Evolutionary conservation across 2,797 vertebrate species (phyloP), one percentile per base, ranked within the genome.

Genomic region (Catamblyrhynchus diadema): DNA sequence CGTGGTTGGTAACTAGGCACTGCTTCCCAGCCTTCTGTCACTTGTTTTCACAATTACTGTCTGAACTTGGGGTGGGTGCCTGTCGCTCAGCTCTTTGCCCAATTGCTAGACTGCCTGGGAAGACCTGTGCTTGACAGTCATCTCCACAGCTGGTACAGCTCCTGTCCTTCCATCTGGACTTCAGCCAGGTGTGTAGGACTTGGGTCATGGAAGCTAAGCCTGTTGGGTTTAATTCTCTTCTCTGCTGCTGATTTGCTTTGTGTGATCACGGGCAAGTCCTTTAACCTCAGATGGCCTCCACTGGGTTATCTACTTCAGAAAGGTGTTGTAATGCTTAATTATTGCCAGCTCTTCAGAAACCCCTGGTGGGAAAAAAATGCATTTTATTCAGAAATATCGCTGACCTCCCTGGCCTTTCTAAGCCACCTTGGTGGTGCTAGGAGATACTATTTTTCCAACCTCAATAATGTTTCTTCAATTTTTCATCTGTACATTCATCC

Each of bases 301-400:
- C 77, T 81, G 87, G 92, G 75, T 92, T 95, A 93, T 35, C 93
- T 95, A 2, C 72, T 81, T 70, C 89, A 88, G 81, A 84, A 93
- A 81, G 91, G 89, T 94, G 90, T 90, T 95, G 92, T 95, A 96
- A 84, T 80, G 85, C 85, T 96, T 97, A 93, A 94, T 96, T 95
- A 86, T 87, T 94, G 88, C 79, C 66, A 83, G 82, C 72, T 89
- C 70, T 83, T 92, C 82, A 60, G 84, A 94, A 88, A 42, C 33
- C 69, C 42, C 33, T 9, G 14, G 61, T 24, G 39, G 37, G n/a
- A 41, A 77, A 88, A 88, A 91, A 77, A 28, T 10, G n/a, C 59
- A 27, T 96, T 94, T 94, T 93, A 91, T 92, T 94, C 85, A 93
- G 81, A 90, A 85, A 90, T 69, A 30, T 59, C 8, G 33, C 82